phyloP scores from a whole-genome alignment of 2,113 vertebrate species.

The Forbesichthys papilliferus region DNA sequence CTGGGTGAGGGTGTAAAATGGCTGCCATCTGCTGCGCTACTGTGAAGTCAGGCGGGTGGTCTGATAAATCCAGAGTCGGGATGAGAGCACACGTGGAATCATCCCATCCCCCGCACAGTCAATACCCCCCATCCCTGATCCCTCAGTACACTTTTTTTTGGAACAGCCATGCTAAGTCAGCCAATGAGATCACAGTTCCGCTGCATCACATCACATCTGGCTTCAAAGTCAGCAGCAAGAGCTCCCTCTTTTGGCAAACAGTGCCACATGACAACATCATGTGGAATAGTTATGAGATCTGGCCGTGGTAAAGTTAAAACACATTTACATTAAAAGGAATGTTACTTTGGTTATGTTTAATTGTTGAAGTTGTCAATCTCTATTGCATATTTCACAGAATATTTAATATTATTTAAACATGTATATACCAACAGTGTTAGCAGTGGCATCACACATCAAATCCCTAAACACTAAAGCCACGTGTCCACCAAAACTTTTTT shows the following conservation, averaged over 20 bases:
- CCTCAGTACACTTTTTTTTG: constrained; percentile 17
- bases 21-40: background rate
- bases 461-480: too few species aligned
- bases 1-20: background rate
- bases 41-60: background rate
- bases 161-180: constrained; percentile 33
- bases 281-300: background rate
- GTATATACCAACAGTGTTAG: too few species aligned
- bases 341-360: too few species aligned
- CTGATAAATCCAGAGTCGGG: constrained; percentile 2
- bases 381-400: background rate
- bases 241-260: constrained; percentile 57
- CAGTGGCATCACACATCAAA: background rate
- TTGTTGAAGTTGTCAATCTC: background rate
- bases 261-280: background rate
- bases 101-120: constrained; percentile 6
- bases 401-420: too few species aligned
- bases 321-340: background rate
- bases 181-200: constrained; percentile 65
- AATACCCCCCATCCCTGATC: background rate
- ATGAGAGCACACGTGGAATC: constrained; percentile 34
- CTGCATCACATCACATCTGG: constrained; percentile 54
- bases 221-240: constrained; percentile 32
- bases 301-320: background rate
- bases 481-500: too few species aligned